These are phyloP conservation scores for Nemotelus nigrinus DNA, from an alignment of 2,888 invertebrate species.

Conservation along the genomic window DNA sequence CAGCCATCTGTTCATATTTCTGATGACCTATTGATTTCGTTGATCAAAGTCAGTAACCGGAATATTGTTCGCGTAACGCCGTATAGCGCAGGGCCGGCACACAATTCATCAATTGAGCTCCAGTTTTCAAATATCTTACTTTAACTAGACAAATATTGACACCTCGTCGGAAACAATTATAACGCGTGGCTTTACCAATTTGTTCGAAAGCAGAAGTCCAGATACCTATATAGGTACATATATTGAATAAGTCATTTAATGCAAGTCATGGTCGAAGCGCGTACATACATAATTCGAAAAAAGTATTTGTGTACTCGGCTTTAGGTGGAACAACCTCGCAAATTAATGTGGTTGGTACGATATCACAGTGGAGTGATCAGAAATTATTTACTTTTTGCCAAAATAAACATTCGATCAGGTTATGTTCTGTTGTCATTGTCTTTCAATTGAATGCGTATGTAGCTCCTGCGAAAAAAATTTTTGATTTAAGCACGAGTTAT, in stretches of 20 bases:
- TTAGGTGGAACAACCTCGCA: too few relatives aligned
- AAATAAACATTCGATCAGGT: too few relatives aligned
- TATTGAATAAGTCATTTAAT: background rate
- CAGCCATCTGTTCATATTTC: conserved; percentile 40
- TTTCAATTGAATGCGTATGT: too few relatives aligned
- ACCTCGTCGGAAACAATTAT: conserved; percentile 49
- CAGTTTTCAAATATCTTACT: conserved; percentile 47
- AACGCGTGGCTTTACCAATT: conserved; percentile 50
- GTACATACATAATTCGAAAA: too few relatives aligned
- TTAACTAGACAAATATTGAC: conserved; percentile 51
- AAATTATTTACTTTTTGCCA: too few relatives aligned
- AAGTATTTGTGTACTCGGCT: too few relatives aligned
- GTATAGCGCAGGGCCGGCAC: conserved; percentile 6
- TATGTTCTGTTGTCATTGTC: too few relatives aligned
- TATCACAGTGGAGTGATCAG: too few relatives aligned
- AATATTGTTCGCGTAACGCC: background rate
- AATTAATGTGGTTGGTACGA: too few relatives aligned
- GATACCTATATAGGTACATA: too few relatives aligned
- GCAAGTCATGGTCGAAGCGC: conserved; percentile 36
- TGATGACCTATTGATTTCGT: conserved; percentile 29
- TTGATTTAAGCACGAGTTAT: too few relatives aligned
- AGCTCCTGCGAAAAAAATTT: too few relatives aligned
- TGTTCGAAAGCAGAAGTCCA: conserved; percentile 46
- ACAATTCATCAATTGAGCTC: conserved; percentile 39
- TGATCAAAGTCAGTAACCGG: background rate